Percentiles rank a stretch among this genome's conserved stretches.
These are phyloP conservation scores for Ectropis grisescens DNA, from an alignment of 1,140 invertebrate species.

Conservation along the genomic window DNA sequence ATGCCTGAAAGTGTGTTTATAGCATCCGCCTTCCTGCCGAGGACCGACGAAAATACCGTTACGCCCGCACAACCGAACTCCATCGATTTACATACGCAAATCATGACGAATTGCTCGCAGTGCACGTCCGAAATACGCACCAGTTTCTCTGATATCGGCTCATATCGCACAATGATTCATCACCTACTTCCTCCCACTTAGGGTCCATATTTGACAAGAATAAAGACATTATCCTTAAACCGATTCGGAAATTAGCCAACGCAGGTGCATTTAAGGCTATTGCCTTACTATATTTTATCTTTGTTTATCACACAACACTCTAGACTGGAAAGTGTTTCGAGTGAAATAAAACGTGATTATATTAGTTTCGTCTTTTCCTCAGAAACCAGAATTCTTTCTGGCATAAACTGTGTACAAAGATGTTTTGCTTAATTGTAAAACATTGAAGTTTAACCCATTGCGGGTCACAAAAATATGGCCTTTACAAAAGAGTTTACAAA, in stretches of 20 bases:
- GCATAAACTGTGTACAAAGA: no score
- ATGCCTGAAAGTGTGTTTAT: constrained; percentile 61
- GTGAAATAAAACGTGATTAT: no score
- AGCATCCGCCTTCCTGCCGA: constrained; percentile 61
- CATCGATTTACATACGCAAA: constrained; percentile 64
- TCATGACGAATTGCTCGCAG: constrained; percentile 61
- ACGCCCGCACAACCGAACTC: constrained; percentile 51
- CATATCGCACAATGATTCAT: constrained; percentile 10
- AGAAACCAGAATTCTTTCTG: no score
- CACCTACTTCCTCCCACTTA: constrained; percentile 15
- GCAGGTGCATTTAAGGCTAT: no score
- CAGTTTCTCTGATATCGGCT: constrained; percentile 11
- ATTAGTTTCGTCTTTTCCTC: no score
- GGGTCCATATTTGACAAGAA: constrained; percentile 13
- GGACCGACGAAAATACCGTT: constrained; percentile 64
- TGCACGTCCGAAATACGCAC: constrained; percentile 38
- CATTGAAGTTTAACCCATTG: no score
- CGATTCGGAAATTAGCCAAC: constrained; percentile 9
- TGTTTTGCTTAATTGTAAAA: no score
- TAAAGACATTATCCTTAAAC: constrained; percentile 13
- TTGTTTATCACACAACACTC: no score
- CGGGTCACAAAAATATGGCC: no score
- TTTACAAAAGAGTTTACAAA: no score
- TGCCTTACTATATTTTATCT: no score
- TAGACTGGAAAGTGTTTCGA: no score